Evolutionary conservation across 2,888 invertebrate species (phyloP).

Genomic region (Macaria liturata): DNA sequence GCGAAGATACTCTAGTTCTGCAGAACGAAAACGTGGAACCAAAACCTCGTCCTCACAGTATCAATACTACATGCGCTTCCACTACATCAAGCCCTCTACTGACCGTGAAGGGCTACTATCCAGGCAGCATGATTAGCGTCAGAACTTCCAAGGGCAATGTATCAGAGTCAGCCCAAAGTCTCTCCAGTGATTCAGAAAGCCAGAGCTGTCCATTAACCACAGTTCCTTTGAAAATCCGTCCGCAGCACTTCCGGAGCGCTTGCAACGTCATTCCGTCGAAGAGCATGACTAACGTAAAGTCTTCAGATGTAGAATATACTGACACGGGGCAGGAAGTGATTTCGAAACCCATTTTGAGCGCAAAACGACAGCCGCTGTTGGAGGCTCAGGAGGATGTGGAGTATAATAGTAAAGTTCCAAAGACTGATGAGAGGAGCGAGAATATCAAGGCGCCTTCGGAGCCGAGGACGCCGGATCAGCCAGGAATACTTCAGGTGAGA

Average conservation of each 20-base stretch:
- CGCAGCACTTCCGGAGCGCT: slow-evolving; percentile 64
- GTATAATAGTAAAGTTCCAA: slow-evolving; percentile 79
- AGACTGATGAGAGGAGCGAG: slow-evolving; percentile 68
- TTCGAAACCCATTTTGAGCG: slow-evolving; percentile 57
- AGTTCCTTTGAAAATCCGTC: slow-evolving; percentile 82
- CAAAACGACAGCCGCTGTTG: slow-evolving; percentile 78
- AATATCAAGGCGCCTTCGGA: slow-evolving; percentile 50
- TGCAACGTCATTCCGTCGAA: slow-evolving; percentile 81
- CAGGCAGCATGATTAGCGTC: slow-evolving; percentile 85
- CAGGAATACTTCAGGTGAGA: slow-evolving; percentile 86
- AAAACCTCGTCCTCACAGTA: slow-evolving; percentile 83
- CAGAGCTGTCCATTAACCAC: slow-evolving; percentile 80
- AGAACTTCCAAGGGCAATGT: slow-evolving; percentile 83
- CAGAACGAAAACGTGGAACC: slow-evolving; percentile 68
- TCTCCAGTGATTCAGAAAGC: slow-evolving; percentile 86
- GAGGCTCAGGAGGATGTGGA: slow-evolving; percentile 71
- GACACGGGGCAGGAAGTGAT: slow-evolving; percentile 72
- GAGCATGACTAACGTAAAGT: slow-evolving; percentile 85
- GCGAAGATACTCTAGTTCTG: slow-evolving; percentile 88
- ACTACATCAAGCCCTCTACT: slow-evolving; percentile 88
- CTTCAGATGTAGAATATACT: slow-evolving; percentile 70
- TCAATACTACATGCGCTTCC: slow-evolving; percentile 82
- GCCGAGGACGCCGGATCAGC: slow-evolving; percentile 61
- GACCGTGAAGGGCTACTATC: slow-evolving; percentile 84
- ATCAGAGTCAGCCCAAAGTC: slow-evolving; percentile 86